phyloP scores from a whole-genome alignment of 2,113 vertebrate genomes.

The Notarius lentiginosus region DNA sequence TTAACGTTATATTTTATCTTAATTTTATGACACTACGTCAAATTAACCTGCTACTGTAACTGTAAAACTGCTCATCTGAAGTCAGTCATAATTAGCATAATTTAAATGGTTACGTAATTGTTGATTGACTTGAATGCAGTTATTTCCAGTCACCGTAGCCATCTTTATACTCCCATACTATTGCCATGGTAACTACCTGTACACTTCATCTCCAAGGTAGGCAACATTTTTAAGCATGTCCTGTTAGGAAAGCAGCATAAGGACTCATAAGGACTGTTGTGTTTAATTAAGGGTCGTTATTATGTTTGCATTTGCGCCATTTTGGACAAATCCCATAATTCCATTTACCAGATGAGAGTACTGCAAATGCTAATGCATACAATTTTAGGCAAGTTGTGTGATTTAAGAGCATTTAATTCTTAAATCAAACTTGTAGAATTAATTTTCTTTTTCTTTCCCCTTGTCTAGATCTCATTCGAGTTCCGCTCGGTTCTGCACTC shows the following conservation, averaged over 20 bases:
- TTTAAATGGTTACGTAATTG: not conserved
- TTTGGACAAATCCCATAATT: not conserved
- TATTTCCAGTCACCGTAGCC: not conserved
- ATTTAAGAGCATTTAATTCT: not conserved
- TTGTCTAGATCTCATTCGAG: slow-evolving; percentile 89
- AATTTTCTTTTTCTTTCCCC: not conserved
- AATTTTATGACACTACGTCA: not conserved
- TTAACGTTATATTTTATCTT: not conserved
- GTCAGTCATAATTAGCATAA: not conserved
- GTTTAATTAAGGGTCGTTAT: not conserved
- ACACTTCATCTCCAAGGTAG: not conserved
- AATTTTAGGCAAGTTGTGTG: not conserved
- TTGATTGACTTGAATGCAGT: too few species aligned
- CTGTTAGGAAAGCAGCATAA: not conserved
- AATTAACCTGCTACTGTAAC: not conserved
- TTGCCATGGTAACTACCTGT: not conserved
- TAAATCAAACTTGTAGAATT: not conserved
- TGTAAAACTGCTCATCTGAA: not conserved
- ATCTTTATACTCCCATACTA: not conserved
- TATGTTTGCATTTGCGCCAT: not conserved
- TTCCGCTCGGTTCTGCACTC: slow-evolving; percentile 95
- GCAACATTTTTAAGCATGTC: not conserved
- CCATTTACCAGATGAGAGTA: not conserved
- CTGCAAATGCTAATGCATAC: not conserved
- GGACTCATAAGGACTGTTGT: not conserved